These are phyloP conservation scores for Enhydra lutris DNA, from an alignment of 2,113 vertebrate species.

Conservation along the genomic window DNA sequence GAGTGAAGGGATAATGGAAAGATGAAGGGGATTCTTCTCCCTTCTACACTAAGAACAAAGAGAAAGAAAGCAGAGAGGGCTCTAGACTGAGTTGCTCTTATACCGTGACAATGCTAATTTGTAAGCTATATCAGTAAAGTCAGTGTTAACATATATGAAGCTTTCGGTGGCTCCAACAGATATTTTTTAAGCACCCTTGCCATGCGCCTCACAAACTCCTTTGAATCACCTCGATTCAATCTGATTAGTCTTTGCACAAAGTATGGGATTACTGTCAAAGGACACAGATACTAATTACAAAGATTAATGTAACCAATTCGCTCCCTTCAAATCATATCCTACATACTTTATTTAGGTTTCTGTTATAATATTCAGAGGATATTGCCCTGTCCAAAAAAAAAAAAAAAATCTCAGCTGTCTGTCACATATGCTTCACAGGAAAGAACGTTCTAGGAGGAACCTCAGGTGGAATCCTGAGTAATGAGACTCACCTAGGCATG, in stretches of 20 bases:
- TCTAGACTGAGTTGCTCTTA: neutral
- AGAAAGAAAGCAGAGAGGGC: neutral
- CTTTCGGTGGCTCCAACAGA: neutral
- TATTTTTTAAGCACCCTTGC: neutral
- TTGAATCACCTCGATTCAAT: conserved; percentile 33
- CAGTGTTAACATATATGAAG: neutral
- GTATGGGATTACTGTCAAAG: conserved; percentile 31
- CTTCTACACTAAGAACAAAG: neutral
- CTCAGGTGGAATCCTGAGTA: neutral
- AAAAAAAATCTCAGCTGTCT: neutral
- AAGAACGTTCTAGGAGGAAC: neutral
- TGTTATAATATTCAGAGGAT: neutral
- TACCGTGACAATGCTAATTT: neutral
- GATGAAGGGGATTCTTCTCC: neutral
- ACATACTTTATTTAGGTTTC: conserved; percentile 6
- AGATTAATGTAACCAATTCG: conserved; percentile 4
- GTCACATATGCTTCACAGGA: neutral
- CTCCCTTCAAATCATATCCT: neutral
- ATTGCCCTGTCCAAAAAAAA: neutral
- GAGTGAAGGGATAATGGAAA: neutral
- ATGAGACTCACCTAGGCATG: neutral
- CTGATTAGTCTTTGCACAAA: neutral
- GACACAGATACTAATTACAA: neutral
- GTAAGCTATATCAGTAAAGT: neutral
- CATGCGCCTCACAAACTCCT: conserved; percentile 1